phyloP scores from a whole-genome alignment of 2,113 vertebrate genomes.

The Galemys pyrenaicus region DNA sequence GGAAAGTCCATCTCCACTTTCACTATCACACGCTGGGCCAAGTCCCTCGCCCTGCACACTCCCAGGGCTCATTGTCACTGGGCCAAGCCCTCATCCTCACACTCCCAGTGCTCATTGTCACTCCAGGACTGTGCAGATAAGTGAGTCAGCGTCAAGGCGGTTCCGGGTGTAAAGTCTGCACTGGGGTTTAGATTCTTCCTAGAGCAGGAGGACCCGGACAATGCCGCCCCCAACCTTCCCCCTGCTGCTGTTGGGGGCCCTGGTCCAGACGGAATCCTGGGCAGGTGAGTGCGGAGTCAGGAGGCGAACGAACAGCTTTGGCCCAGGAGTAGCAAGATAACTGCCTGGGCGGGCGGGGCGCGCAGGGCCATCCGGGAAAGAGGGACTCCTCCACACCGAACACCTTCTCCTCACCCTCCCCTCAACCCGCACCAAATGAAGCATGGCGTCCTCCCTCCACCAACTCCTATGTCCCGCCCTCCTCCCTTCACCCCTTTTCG shows the following conservation, averaged over 20 bases:
- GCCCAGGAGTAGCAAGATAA: background rate
- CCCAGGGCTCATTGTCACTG: too few species aligned
- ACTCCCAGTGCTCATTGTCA: too few species aligned
- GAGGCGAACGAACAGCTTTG: background rate
- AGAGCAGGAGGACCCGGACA: accelerated
- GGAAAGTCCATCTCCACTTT: too few species aligned
- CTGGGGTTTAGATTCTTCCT: accelerated
- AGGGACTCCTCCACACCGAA: accelerated
- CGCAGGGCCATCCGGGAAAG: background rate
- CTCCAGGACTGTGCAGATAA: too few species aligned
- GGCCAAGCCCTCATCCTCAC: too few species aligned
- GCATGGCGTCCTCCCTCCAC: too few species aligned
- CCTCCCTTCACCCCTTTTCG: accelerated
- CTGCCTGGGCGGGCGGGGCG: background rate
- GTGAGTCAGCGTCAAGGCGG: too few species aligned
- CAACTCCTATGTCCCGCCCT: accelerated
- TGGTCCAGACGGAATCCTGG: background rate
- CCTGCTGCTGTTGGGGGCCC: background rate
- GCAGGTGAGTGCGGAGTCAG: background rate
- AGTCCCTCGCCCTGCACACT: too few species aligned
- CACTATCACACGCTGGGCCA: too few species aligned
- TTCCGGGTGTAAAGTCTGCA: accelerated
- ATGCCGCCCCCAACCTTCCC: background rate
- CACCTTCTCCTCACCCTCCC: background rate
- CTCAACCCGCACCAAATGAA: too few species aligned